Evolutionary conservation across 1,140 invertebrate species (phyloP), one percentile per base, ranked within the genome.

Genomic region (Eciton burchellii): DNA sequence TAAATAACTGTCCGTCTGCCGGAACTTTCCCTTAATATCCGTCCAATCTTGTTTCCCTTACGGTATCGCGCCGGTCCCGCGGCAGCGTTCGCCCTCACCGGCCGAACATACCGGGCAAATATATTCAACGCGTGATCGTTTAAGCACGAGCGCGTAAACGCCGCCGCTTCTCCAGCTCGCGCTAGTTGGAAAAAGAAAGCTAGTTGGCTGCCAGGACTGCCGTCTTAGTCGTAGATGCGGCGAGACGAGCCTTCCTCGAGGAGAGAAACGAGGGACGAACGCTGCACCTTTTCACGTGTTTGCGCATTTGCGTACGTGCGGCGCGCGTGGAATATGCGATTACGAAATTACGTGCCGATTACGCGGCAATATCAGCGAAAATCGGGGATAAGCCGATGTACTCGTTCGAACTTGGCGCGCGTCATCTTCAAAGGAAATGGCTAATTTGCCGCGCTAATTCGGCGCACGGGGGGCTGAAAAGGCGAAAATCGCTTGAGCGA

Each of bases 1-100:
- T 79, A 79, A 79, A 79, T 79, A 79, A 79, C 21, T n/a, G n/a
- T n/a, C 74, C 74, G 63, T 45, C 62, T 62, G 29, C 26, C 63
- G n/a, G 63, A 79, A 79, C 49, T 79, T 79, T 79, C 41, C 63
- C 63, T 70, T 79, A 79, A 79, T 79, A 79, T 70, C 70, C 49
- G 62, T 19, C 21, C 49, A 29, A 79, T 79, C 74, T 68, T 79
- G 49, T 70, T 79, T 79, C 52, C 45, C 49, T 47, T 57, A 21
- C 16, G 60, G 12, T 70, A 79, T 79, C 63, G 74, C 63, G 74
- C 35, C 29, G 14, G 47, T 35, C 26, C 29, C 47, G 35, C 26
- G 49, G n/a, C n/a, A n/a, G n/a, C n/a, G n/a, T n/a, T n/a, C n/a
- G n/a, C n/a, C n/a, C n/a, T n/a, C n/a, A n/a, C n/a, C n/a, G n/a